Base-by-base conservation (phyloP, 2,113 vertebrate genomes). In the Galeopterus variegatus region DNA sequence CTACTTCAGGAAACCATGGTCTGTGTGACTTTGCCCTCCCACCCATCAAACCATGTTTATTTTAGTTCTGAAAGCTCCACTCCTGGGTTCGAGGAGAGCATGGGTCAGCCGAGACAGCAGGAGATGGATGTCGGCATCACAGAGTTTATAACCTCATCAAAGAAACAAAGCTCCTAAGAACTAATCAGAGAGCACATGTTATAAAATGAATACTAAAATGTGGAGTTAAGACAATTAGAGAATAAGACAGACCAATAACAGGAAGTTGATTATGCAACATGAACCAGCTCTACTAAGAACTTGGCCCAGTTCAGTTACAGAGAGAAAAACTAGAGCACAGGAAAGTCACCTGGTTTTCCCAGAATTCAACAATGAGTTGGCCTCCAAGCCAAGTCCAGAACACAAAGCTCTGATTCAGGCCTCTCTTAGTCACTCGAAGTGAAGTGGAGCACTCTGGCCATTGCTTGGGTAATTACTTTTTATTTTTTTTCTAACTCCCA, bases 21-120 rank as follows among this genome's bases (percentile, higher is more conserved):
- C 28, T 8, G 3, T 0, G 56, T 2, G 2, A 60, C 2, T 0
- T 36, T 81, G 7, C 14, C 0, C 1, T 12, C 45, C 52, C 19
- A 5, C 4, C 21, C 70, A 31, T 23, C 6, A 3, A 4, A 0
- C 31, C 26, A 10, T 5, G 17, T 12, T 58, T 33, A 11, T 33
- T 21, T 8, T 1, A 56, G 24, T 19, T 36, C n/a, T 8, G 26
- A 1, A 6, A 6, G 21, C 15, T 3, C 28, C 9, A 8, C 21
- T 33, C 28, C n/a, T 60, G 60, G 9, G 72, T n/a, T 36, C 3
- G 3, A 50, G 10, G 21, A 85, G 48, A 3, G 17, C 19, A 2
- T 1, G 7, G n/a, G 4, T 18, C 6, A 6, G 17, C 60, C 45
- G 36, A 54, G 67, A 82, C 76, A 17, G 60, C 15, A 31, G 33